Evolutionary conservation across 2,113 vertebrate species (phyloP), one percentile per base, ranked within the genome.

Genomic region (Kobus ellipsiprymnus): DNA sequence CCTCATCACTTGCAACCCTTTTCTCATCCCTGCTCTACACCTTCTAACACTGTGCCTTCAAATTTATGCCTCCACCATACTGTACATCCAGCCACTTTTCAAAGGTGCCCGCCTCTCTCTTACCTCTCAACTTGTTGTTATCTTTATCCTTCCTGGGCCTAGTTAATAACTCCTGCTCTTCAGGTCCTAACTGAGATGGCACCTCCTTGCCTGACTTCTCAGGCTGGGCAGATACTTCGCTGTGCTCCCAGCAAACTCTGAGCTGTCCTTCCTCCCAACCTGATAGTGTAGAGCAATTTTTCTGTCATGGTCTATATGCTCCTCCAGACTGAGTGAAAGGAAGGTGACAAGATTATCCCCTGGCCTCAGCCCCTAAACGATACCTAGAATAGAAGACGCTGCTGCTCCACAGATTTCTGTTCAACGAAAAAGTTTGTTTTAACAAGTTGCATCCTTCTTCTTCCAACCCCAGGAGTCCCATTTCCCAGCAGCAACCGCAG

Each of bases 401-500:
- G 80, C 16, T 36, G 78, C 77, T 54, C 15, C 10, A 25, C 0
- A n/a, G 27, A 62, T 11, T 60, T 80, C 14, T 60, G 50, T 10
- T 46, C 59, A 84, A 78, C 3, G 64, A 81, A 85, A 55, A 95
- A 95, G 71, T 92, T 54, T 67, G 83, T 87, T 27, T 57, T 50
- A 87, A 83, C 48, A 91, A 77, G 86, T 91, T 67, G 74, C 95
- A 88, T 60, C 90, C 44, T 80, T 85, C 36, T 80, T 85, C 57
- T 71, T 87, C 71, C 94, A 87, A 95, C 30, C 48, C 80, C 62
- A 30, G 59, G 48, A 54, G 87, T 80, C 59, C 90, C 87, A 90
- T 33, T 80, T 78, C 92, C 90, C 90, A 95, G 90, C 11, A 90
- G 93, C 93, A 83, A 92, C 52, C 52, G 78, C 90, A 87, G 92